These are phyloP conservation scores for Perdita meconis DNA, from an alignment of 2,888 invertebrate genomes.

Conservation along the genomic window DNA sequence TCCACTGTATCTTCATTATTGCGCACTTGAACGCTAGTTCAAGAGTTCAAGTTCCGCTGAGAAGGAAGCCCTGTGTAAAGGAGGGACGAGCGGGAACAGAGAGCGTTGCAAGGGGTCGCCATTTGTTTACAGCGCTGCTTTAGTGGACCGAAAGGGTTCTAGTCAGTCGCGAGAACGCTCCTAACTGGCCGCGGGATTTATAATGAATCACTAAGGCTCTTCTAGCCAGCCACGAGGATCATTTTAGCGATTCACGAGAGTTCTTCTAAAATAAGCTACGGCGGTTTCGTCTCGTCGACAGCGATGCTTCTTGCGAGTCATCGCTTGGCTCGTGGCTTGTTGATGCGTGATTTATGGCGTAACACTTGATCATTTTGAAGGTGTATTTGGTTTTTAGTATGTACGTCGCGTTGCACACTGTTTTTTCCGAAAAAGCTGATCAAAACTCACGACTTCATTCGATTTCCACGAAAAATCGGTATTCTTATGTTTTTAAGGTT, in stretches of 20 bases:
- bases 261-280: slow-evolving; percentile 10
- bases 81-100: no score
- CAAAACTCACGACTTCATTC: no score
- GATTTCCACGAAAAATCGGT: no score
- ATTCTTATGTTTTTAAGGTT: no score
- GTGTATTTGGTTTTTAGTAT: no score
- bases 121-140: not conserved
- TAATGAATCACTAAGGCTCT: not conserved
- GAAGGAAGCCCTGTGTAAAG: no score
- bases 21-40: no score
- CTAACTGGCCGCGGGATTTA: not conserved
- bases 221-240: not conserved
- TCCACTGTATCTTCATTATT: no score
- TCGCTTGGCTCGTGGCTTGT: not conserved
- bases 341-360: not conserved
- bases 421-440: no score
- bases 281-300: not conserved
- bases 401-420: no score
- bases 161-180: not conserved
- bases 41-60: no score
- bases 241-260: not conserved
- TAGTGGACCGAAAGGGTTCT: slow-evolving; percentile 5
- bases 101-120: not conserved
- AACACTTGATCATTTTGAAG: not conserved
- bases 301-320: not conserved